Conservation (phyloP, 1,140 invertebrate species). For the Anastrepha obliqua region DNA sequence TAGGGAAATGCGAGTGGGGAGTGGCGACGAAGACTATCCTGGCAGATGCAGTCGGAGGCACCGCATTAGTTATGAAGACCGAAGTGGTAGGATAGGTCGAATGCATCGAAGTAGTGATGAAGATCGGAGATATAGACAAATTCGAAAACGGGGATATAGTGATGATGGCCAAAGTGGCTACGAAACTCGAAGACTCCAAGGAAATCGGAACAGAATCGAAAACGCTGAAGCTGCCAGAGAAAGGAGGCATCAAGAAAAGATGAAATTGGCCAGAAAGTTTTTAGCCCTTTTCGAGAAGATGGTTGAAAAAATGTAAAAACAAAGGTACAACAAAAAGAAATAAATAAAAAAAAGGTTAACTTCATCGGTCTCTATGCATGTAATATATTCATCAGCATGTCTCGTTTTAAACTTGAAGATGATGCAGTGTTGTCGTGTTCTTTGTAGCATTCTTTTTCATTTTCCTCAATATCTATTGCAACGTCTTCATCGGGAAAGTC, state of each 20-base stretch:
- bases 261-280: background rate
- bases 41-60: background rate
- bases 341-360: background rate
- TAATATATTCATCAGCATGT: background rate
- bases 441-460: background rate
- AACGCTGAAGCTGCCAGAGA: background rate
- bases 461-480: background rate
- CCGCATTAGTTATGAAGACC: background rate
- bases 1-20: background rate
- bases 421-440: background rate
- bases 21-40: background rate
- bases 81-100: background rate
- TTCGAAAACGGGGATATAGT: background rate
- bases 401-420: background rate
- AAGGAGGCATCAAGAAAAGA: background rate
- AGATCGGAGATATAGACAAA: background rate
- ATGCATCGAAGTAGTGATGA: background rate
- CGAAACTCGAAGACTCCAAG: background rate
- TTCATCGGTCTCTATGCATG: background rate
- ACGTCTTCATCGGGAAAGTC: background rate
- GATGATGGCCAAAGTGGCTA: background rate
- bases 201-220: background rate
- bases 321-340: too few species aligned
- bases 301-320: background rate
- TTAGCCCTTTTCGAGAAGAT: background rate